These are phyloP conservation scores for Neoaliturus tenellus DNA, from an alignment of 2,888 invertebrate genomes.

Conservation along the genomic window DNA sequence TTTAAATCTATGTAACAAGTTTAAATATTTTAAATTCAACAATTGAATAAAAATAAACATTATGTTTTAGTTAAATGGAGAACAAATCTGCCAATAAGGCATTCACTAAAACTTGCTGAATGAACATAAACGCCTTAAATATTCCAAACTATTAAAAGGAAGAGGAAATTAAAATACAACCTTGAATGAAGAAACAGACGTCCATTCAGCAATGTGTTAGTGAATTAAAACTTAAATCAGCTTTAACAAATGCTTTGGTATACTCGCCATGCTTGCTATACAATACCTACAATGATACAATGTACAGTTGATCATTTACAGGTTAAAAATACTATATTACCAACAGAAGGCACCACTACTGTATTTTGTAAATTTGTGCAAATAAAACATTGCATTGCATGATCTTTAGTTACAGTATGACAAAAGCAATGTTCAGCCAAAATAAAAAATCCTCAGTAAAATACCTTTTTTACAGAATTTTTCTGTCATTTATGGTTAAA, in stretches of 20 bases:
- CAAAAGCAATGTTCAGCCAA: not conserved
- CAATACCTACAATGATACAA: not conserved
- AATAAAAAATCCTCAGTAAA: not conserved
- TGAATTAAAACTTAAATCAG: not conserved
- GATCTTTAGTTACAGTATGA: not conserved
- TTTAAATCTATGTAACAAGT: too few relatives aligned
- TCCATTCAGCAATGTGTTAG: slow-evolving; percentile 5
- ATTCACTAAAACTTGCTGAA: not conserved
- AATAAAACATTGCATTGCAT: not conserved
- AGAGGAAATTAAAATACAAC: not conserved
- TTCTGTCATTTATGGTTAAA: too few relatives aligned
- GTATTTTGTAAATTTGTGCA: slow-evolving; percentile 9
- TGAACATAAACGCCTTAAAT: not conserved
- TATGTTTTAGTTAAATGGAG: not conserved
- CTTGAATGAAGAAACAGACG: not conserved
- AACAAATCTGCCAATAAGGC: not conserved
- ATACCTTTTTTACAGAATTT: too few relatives aligned
- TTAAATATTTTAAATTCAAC: too few relatives aligned
- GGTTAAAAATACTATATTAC: slow-evolving; percentile 22
- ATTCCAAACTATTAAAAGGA: not conserved
- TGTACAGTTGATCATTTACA: not conserved
- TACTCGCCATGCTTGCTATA: not conserved
- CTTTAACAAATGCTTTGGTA: slow-evolving; percentile 3
- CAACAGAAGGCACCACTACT: slow-evolving; percentile 30
- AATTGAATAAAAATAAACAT: not conserved